Base-by-base conservation (phyloP, 1,140 invertebrate genomes). In the Formica exsecta region DNA sequence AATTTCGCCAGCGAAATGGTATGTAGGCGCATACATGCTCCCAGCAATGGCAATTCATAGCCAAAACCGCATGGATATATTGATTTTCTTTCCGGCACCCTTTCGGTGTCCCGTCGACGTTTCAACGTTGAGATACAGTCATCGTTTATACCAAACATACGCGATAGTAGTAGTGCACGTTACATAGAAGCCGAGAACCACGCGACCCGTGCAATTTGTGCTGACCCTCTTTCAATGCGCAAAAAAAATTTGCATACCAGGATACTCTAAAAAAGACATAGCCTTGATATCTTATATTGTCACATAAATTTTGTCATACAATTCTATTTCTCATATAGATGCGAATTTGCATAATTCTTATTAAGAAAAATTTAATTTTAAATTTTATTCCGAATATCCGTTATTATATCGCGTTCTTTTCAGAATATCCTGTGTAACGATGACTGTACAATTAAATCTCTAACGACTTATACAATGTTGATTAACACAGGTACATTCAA, bases 401-500 rank as follows among this genome's bases (percentile, higher is more conserved):
- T 6, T 22, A 6, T 22, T 2, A 19, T 19, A 36, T 5, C 13
- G 13, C 7, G 38, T 25, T n/a, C 61, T 73, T n/a, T 61, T 1
- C 11, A 16, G 16, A 64, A 41, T 44, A 59, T 25, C 54, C 79
- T 73, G 51, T 73, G 25, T 70, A 80, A 71, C 65, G 44, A 70
- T 57, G 13, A 59, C 48, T 48, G 1, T 61, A 74, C 79, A 83
- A 73, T 83, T 83, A 74, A 73, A 61, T 74, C 29, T 83, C 54
- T 83, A 83, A 83, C 54, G 25, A 38, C 13, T 71, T 81, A 44
- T 6, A 79, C 22, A 48, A 36, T 48, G 38, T 61, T 83, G 79
- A 81, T 71, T 71, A 38, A 83, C 19, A 83, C 79, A 83, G 79
- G 79, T 83, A 83, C 79, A 83, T 73, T 83, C 13, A 83, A 73